Evolutionary conservation across 64 coral and sea anemone genomes (phyloP), one percentile per base, ranked within the genome.

Genomic region (Platygyra sinensis): DNA sequence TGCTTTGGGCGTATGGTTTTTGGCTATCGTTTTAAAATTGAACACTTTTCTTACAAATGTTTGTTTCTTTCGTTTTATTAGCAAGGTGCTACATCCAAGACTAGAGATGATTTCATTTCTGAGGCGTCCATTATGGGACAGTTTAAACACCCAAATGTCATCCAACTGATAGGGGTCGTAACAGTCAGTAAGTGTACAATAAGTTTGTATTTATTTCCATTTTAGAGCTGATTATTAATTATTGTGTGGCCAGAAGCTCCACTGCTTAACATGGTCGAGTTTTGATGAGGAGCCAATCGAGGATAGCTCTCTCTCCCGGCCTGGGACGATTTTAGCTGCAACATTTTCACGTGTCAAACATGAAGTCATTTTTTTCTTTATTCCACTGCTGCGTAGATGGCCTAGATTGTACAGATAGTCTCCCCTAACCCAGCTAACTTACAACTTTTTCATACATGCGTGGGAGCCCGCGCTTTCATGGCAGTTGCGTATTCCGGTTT

Each of bases 91-190:
- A 78, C 82, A 61, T 30, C 49, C 19, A 97, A 97, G 82, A 91
- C 63, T 22, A 87, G 83, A 30, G 92, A 91, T 4, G 95, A 97
- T 61, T 97, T 97, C 52, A 73, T 97, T 19, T 89, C 89, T 20
- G 95, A 97, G 62, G 95, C 95, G 14, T 93, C 95, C 7, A 87
- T 97, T 52, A 90, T 97, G 88, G 95, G 88, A 2, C 95, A 97
- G 77, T 97, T 97, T 75, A 82, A 94, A 74, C 87, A 97, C 30
- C 69, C 74, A 24, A 97, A 97, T 67, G 95, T 97, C 33, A 91
- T 97, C 60, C 30, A 61, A 29, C 78, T 97, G n/a, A 87, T 78
- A 49, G 95, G 95, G 22, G 95, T 97, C 0, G 72, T 97, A 10
- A 97, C 95, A 59, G 77, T 85, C 19, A 88, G 95, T 91, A 86